Base-by-base conservation (phyloP, 2,888 invertebrate species). In the Aleiodes leptofemur region DNA sequence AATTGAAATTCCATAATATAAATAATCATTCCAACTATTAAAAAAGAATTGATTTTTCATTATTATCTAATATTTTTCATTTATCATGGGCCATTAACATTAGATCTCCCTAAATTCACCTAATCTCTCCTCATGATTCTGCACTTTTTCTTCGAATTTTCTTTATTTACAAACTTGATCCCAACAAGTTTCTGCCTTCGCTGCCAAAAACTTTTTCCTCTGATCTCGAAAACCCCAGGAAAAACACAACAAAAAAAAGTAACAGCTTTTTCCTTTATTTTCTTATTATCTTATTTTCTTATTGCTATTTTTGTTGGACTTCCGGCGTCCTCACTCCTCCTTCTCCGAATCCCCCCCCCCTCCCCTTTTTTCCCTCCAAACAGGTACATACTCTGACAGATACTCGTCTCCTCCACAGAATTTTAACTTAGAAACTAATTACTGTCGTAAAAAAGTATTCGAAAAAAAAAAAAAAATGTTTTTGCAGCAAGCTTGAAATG, bases 361-460 rank as follows among this genome's bases (percentile, higher is more conserved):
- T 29, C 61, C 59, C 61, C 64, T 72, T 59, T 69, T 77, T 76
- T 76, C 68, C 43, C 73, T 68, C 70, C 53, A 76, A 71, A 73
- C 72, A 69, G 75, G 43, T 29, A 68, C 66, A 51, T 50, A 38
- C 16, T 72, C 59, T 71, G 66, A 68, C 68, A 66, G 43, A 29
- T 59, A 69, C 56, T 70, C 64, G 70, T 76, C 72, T 73, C 75
- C 69, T 73, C 61, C 77, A 61, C 68, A 82, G 85, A 83, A 85
- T 83, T 87, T 84, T 84, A 86, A 84, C 85, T 86, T 85, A 80
- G 80, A 84, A 86, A 85, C 87, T 88, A 88, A 88, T 88, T 86
- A 86, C 84, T 82, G 81, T 77, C 79, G 83, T 83, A 81, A 83
- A 82, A 79, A 80, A 81, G 83, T 87, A 86, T 85, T 85, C 83